Percentiles rank a stretch among this genome's conserved stretches.
Evolutionary conservation across 2,888 invertebrate species (phyloP).

Genomic region (Nemoura dubitans): DNA sequence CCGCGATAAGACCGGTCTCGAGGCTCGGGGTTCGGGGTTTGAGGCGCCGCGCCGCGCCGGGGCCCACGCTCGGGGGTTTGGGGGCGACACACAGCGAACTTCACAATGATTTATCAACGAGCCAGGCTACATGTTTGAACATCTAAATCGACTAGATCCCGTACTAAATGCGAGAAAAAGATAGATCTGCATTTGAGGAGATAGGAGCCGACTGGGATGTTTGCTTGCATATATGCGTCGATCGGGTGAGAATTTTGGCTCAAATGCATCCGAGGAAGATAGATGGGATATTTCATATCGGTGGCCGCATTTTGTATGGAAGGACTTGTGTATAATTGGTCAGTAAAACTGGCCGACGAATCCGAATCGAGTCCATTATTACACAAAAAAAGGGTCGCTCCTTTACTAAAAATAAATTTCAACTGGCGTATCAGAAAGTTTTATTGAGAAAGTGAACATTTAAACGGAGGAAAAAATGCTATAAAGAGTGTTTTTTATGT

Average conservation of each 20-base stretch:
- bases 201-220: not conserved
- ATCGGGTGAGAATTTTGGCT: not conserved
- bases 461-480: not conserved
- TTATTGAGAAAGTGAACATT: not conserved
- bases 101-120: slow-evolving; percentile 33
- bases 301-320: not conserved
- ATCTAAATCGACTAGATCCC: slow-evolving; percentile 1
- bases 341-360: not conserved
- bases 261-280: not conserved
- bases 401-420: not conserved
- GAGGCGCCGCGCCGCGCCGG: not conserved
- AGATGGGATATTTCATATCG: not conserved
- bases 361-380: not conserved
- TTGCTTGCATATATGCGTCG: not conserved
- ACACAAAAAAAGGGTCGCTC: not conserved
- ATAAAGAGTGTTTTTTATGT: not conserved
- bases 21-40: not conserved
- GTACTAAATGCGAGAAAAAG: slow-evolving; percentile 12
- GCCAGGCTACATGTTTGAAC: slow-evolving; percentile 14
- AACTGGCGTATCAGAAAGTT: not conserved
- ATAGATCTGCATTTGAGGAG: not conserved
- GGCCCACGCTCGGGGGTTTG: not conserved
- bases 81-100: slow-evolving; percentile 19
- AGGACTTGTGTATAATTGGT: not conserved
- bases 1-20: not conserved